A percentile compares a stretch with the other conserved stretches of the same genome.
Evolutionary conservation across 2,113 vertebrate genomes (phyloP).

Genomic region (Leucoraja erinaceus): DNA sequence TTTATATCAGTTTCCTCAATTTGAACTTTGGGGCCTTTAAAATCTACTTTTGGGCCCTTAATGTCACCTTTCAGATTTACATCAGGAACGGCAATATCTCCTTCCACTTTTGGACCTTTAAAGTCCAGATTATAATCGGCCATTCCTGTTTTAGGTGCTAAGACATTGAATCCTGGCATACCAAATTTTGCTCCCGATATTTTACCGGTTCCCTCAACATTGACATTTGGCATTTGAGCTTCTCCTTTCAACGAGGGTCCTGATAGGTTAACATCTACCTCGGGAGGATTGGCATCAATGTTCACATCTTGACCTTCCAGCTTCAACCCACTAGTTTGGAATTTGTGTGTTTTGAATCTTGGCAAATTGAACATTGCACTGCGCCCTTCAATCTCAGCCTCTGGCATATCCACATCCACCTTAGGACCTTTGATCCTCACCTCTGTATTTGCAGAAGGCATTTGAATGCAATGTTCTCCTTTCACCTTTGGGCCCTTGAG

Average conservation of each 20-base stretch:
- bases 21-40: constrained; percentile 36
- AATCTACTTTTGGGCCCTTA: too few species aligned
- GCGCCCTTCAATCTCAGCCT: constrained; percentile 49
- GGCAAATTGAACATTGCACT: constrained; percentile 52
- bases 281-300: constrained; percentile 41
- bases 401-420: constrained; percentile 47
- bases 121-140: constrained; percentile 10
- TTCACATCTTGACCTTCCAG: constrained; percentile 41
- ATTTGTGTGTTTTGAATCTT: constrained; percentile 55
- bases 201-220: constrained; percentile 40
- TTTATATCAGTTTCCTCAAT: too few species aligned
- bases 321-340: constrained; percentile 40
- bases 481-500: constrained; percentile 51
- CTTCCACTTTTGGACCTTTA: not conserved
- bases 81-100: not conserved
- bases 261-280: not conserved
- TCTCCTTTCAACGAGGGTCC: constrained; percentile 48
- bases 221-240: constrained; percentile 17
- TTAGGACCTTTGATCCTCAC: constrained; percentile 36
- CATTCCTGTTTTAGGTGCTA: not conserved
- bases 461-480: constrained; percentile 43
- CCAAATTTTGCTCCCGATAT: constrained; percentile 47
- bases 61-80: constrained; percentile 43
- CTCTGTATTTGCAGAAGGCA: not conserved
- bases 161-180: constrained; percentile 42